A percentile compares a stretch with the other conserved stretches of the same genome.
phyloP scores from a whole-genome alignment of 1,140 invertebrate species.

The Archegozetes longisetosus region DNA sequence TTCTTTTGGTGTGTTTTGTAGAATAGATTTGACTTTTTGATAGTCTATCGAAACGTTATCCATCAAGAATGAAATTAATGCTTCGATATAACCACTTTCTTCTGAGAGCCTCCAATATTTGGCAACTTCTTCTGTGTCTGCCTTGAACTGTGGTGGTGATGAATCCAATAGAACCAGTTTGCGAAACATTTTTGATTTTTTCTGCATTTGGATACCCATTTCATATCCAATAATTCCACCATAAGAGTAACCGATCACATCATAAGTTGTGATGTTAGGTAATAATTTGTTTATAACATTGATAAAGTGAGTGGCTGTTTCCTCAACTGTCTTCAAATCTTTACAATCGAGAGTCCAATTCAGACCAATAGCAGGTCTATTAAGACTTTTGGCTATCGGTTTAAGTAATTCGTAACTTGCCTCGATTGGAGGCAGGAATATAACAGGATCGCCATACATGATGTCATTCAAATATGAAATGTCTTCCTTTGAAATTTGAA shows the following conservation, averaged over 20 bases:
- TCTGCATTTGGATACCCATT: conserved; percentile 67
- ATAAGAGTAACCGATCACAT: conserved; percentile 81
- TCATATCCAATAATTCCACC: conserved; percentile 81
- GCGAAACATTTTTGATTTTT: conserved; percentile 30
- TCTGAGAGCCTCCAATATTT: conserved; percentile 1
- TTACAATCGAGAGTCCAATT: conserved; percentile 37
- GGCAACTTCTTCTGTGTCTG: conserved; percentile 1
- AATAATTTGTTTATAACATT: neutral
- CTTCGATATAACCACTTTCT: conserved; percentile 5
- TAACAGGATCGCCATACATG: conserved; percentile 20
- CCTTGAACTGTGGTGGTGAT: conserved; percentile 41
- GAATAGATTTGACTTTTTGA: neutral
- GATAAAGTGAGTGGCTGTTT: conserved; percentile 41
- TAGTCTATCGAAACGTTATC: conserved; percentile 4
- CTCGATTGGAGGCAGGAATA: conserved; percentile 12
- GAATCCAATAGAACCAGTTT: too few species aligned
- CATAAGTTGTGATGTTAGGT: conserved; percentile 40
- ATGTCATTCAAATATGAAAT: conserved; percentile 33
- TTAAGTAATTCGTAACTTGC: neutral
- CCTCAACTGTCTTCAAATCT: conserved; percentile 40
- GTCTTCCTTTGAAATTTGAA: too few species aligned
- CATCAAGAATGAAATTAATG: neutral
- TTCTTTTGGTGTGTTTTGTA: neutral
- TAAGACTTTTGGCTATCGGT: conserved; percentile 2
- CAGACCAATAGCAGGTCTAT: conserved; percentile 9